These are phyloP conservation scores for Falco novaeseelandiae DNA, from an alignment of 2,797 vertebrate genomes.

Conservation along the genomic window DNA sequence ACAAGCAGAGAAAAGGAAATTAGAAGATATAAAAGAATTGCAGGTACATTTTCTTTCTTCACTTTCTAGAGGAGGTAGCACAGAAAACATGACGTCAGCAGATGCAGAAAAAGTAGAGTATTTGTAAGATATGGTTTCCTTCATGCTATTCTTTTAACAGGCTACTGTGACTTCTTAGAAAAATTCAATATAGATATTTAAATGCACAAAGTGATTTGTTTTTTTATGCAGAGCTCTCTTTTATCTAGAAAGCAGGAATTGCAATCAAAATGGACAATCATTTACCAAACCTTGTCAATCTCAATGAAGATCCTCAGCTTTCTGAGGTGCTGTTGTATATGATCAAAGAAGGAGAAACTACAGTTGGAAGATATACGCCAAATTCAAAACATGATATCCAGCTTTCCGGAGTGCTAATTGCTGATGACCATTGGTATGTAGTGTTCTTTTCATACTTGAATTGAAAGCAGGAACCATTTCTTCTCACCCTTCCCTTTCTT, in stretches of 20 bases:
- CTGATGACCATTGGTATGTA: slow-evolving; percentile 91
- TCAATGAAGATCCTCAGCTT: slow-evolving; percentile 96
- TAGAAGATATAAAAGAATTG: slow-evolving; percentile 89
- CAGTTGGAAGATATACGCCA: slow-evolving; percentile 86
- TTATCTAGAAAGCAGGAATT: slow-evolving; percentile 87
- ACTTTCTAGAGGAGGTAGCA: not conserved
- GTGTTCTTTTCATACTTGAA: not conserved
- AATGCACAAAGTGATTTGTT: not conserved
- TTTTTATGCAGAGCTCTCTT: not conserved
- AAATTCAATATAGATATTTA: not conserved
- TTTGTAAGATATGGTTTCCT: not conserved
- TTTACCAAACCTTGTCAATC: slow-evolving; percentile 94
- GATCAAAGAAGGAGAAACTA: slow-evolving; percentile 93
- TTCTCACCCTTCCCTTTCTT: not conserved
- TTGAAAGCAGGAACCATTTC: not conserved
- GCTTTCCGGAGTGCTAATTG: slow-evolving; percentile 91
- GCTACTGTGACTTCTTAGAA: not conserved
- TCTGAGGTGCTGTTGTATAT: slow-evolving; percentile 97
- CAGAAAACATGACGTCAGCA: not conserved
- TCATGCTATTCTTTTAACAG: not conserved
- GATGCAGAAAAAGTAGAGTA: not conserved
- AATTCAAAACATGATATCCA: slow-evolving; percentile 89
- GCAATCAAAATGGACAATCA: slow-evolving; percentile 93
- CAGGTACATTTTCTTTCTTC: slow-evolving; percentile 77
- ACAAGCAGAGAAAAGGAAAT: slow-evolving; percentile 90